A percentile compares a stretch with the other conserved stretches of the same genome.
These are phyloP conservation scores for Leucania comma DNA, from an alignment of 2,888 invertebrate genomes.

Conservation along the genomic window DNA sequence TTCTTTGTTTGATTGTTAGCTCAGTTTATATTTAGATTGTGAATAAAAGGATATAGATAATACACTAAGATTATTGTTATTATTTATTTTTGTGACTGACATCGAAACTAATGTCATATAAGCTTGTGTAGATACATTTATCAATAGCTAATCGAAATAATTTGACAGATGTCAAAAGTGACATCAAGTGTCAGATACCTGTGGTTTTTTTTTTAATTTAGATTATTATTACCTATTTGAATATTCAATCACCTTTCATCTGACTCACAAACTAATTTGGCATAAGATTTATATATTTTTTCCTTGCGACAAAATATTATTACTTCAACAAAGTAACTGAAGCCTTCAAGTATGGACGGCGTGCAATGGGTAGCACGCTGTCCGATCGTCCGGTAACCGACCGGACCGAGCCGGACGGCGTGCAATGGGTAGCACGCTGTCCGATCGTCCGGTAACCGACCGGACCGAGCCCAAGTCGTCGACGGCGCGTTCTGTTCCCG, in stretches of 20 bases:
- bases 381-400: no score
- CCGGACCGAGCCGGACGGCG: no score
- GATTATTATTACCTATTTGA: no score
- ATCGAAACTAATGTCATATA: neutral
- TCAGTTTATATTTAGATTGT: slow-evolving; percentile 38
- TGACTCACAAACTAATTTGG: no score
- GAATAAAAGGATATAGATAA: neutral
- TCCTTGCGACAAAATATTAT: neutral
- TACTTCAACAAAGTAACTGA: neutral
- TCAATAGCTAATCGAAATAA: neutral
- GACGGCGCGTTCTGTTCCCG: no score
- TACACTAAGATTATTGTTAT: neutral
- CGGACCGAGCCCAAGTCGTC: no score
- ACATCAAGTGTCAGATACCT: neutral
- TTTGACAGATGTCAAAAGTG: neutral
- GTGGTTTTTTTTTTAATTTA: neutral
- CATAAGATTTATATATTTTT: neutral
- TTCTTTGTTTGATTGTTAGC: slow-evolving; percentile 60
- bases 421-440: no score
- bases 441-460: no score
- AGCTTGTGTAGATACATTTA: neutral
- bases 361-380: no score
- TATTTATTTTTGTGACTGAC: neutral
- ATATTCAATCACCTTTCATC: no score
- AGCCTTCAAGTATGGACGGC: neutral